A percentile compares a stretch with the other conserved stretches of the same genome.
Conservation (phyloP, 2,113 vertebrate species). For the Daboia siamensis region DNA sequence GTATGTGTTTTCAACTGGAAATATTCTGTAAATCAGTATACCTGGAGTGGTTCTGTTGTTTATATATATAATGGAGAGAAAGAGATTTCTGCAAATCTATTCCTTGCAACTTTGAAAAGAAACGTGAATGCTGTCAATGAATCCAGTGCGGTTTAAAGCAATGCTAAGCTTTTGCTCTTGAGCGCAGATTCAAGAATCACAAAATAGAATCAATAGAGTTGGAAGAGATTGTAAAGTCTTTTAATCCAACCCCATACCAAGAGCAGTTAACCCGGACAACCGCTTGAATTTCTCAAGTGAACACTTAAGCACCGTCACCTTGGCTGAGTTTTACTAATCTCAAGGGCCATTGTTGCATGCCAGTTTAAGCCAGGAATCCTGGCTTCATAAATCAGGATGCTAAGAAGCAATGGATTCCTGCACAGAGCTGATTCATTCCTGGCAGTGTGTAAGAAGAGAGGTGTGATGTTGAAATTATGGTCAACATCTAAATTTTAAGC, state of each 20-base stretch:
- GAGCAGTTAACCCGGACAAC: not conserved
- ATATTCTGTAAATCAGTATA: conserved; percentile 29
- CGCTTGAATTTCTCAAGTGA: conserved; percentile 36
- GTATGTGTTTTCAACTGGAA: conserved; percentile 33
- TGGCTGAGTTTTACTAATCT: not conserved
- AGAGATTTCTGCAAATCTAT: not conserved
- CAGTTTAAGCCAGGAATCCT: not conserved
- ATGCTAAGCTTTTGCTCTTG: not conserved
- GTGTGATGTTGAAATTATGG: not conserved
- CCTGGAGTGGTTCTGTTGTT: conserved; percentile 28
- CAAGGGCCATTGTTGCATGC: not conserved
- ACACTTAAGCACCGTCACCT: not conserved
- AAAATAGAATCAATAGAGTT: not conserved
- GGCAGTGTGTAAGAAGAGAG: not conserved
- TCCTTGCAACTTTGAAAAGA: not conserved
- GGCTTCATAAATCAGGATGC: not conserved
- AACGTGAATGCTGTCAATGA: not conserved
- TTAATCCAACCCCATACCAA: not conserved
- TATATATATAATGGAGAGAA: conserved; percentile 9
- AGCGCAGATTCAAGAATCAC: conserved; percentile 3
- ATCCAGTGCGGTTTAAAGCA: not conserved
- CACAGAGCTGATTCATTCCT: not conserved
- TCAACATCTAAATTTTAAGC: not conserved
- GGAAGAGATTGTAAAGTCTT: not conserved
- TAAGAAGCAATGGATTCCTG: not conserved